These are phyloP conservation scores for Enteromius argenteus DNA, from an alignment of 2,797 vertebrate genomes.

Conservation along the genomic window DNA sequence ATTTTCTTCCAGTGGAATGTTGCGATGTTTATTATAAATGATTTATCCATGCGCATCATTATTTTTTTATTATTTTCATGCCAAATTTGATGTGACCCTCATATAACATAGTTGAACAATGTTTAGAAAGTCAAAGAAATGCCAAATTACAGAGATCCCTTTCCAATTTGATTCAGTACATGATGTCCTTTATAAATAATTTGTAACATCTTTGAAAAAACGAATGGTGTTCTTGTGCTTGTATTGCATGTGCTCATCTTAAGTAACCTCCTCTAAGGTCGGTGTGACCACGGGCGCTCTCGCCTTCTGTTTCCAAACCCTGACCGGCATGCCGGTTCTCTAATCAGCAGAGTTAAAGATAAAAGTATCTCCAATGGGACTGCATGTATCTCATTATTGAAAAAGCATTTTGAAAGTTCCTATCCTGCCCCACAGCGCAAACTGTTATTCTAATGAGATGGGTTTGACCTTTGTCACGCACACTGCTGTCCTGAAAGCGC, in stretches of 20 bases:
- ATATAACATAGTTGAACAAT: not conserved
- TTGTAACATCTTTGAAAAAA: not conserved
- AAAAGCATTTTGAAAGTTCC: conserved; percentile 55
- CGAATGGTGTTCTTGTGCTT: not conserved
- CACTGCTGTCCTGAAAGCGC: conserved; percentile 55
- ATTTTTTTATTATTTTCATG: not conserved
- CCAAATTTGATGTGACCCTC: not conserved
- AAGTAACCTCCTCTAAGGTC: not conserved
- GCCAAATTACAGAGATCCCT: not conserved
- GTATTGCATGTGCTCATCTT: not conserved
- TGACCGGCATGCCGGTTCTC: conserved; percentile 31
- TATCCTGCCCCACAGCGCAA: conserved; percentile 54
- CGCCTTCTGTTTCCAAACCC: conserved; percentile 25
- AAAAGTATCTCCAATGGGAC: conserved; percentile 58
- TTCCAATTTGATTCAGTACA: not conserved
- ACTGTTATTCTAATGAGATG: conserved; percentile 61
- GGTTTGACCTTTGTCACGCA: conserved; percentile 61
- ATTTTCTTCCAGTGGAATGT: not conserved
- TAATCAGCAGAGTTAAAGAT: conserved; percentile 58
- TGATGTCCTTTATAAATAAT: conserved; percentile 17
- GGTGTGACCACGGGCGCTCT: not conserved
- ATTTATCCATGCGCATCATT: not conserved
- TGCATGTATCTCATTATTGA: conserved; percentile 61
- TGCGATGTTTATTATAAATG: not conserved
- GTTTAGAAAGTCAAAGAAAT: not conserved